phyloP scores from a whole-genome alignment of 2,113 vertebrate genomes.

The Oryzias javanicus region DNA sequence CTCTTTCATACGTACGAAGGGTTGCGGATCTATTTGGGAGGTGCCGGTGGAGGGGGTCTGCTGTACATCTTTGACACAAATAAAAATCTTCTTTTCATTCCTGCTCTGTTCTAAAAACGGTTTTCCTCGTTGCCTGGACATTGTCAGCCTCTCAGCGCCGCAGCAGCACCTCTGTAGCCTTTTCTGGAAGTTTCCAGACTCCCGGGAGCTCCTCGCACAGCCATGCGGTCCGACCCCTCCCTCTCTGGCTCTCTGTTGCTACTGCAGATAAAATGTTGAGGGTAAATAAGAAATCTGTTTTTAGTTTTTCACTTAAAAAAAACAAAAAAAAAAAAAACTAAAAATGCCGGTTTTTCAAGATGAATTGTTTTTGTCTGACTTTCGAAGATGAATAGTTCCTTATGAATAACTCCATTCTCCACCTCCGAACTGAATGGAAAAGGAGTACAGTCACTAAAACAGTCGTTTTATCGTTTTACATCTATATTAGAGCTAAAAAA shows the following conservation, averaged over 20 bases:
- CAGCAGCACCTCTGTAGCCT: conserved; percentile 57
- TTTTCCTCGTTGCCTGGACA: conserved; percentile 51
- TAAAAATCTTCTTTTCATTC: conserved; percentile 30
- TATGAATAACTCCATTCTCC: too few relatives aligned
- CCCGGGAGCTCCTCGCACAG: conserved; percentile 48
- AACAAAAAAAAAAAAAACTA: too few relatives aligned
- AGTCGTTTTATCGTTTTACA: too few relatives aligned
- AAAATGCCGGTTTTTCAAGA: conserved; percentile 50
- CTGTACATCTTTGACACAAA: conserved; percentile 8
- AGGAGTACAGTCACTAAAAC: too few relatives aligned
- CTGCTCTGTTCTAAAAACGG: conserved; percentile 32
- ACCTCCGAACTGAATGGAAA: too few relatives aligned
- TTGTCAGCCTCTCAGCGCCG: conserved; percentile 52
- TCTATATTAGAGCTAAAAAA: too few relatives aligned
- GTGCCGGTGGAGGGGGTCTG: not conserved
- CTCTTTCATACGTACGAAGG: too few relatives aligned
- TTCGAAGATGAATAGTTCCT: too few relatives aligned
- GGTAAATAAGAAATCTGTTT: conserved; percentile 66
- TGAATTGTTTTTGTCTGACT: conserved; percentile 3
- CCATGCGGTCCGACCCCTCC: conserved; percentile 21
- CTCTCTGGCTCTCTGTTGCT: conserved; percentile 44
- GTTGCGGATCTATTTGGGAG: too few relatives aligned
- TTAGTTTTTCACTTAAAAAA: conserved; percentile 13
- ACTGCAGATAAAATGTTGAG: conserved; percentile 52
- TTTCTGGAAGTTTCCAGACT: conserved; percentile 70